phyloP scores from a whole-genome alignment of 2,888 invertebrate species.

The Phalangium opilio region DNA sequence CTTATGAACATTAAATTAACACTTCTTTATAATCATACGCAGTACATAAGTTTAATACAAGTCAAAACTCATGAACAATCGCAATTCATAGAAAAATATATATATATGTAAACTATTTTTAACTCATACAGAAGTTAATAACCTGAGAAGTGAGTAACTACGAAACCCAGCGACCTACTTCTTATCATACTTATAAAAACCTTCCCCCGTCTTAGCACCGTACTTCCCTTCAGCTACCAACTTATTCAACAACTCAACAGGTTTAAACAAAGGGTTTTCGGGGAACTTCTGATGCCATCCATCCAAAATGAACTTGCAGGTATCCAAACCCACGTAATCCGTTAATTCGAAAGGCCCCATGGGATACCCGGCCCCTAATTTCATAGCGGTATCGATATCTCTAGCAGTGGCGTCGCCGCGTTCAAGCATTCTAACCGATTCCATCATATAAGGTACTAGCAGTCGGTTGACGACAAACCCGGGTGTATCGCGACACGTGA shows the following conservation, averaged over 20 bases:
- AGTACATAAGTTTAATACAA: too few species aligned
- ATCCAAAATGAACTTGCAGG: conserved; percentile 55
- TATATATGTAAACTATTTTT: not conserved
- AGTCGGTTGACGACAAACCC: conserved; percentile 82
- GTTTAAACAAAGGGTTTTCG: conserved; percentile 47
- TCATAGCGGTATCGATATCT: conserved; percentile 81
- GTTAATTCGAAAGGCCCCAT: conserved; percentile 77
- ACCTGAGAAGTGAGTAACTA: not conserved
- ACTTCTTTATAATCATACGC: too few species aligned
- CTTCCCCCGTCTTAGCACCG: conserved; percentile 63
- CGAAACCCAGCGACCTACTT: not conserved
- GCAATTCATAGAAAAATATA: too few species aligned
- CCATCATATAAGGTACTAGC: conserved; percentile 64
- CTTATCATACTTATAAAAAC: conserved; percentile 56
- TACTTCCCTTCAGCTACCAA: conserved; percentile 61
- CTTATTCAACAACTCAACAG: conserved; percentile 46
- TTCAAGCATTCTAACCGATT: conserved; percentile 63
- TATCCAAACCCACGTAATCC: conserved; percentile 72
- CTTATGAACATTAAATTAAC: too few species aligned
- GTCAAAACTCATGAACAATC: too few species aligned
- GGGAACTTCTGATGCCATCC: conserved; percentile 60
- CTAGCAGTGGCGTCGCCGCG: conserved; percentile 48
- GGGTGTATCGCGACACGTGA: conserved; percentile 67
- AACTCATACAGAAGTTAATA: not conserved
- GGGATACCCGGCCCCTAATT: conserved; percentile 70